Evolutionary conservation across 2,797 vertebrate genomes (phyloP).

Genomic region (Sebastes wilsoni): DNA sequence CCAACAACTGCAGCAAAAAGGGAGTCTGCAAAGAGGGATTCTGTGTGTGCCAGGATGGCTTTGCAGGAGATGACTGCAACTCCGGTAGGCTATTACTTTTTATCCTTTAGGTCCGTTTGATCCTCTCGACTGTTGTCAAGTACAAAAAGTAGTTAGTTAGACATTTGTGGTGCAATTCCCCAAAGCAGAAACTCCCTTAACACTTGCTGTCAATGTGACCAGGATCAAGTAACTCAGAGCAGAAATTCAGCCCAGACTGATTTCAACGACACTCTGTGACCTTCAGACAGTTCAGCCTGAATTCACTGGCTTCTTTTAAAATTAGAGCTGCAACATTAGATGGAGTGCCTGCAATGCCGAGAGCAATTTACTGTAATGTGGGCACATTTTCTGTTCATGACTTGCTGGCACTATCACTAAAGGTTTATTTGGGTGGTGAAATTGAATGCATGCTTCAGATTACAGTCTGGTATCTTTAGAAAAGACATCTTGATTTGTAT

Average conservation of each 20-base stretch:
- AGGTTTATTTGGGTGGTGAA: slow-evolving; percentile 6
- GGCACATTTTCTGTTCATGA: background rate
- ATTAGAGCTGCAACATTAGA: slow-evolving; percentile 9
- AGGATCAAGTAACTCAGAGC: slow-evolving; percentile 11
- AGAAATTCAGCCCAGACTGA: slow-evolving; percentile 32
- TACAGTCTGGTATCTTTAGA: background rate
- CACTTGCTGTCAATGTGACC: slow-evolving; percentile 21
- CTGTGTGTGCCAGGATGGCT: slow-evolving; percentile 93
- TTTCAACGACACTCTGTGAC: slow-evolving; percentile 12
- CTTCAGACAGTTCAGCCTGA: slow-evolving; percentile 4
- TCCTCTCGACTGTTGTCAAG: slow-evolving; percentile 7
- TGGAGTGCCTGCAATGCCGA: background rate
- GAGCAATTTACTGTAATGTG: slow-evolving; percentile 7
- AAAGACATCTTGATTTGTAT: slow-evolving; percentile 3
- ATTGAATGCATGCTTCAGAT: background rate
- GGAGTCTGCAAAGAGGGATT: slow-evolving; percentile 91
- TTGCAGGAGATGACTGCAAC: slow-evolving; percentile 91
- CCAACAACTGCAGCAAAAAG: slow-evolving; percentile 90
- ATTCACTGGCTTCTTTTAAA: slow-evolving; percentile 1
- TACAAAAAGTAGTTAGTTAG: slow-evolving; percentile 26
- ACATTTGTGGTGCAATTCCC: slow-evolving; percentile 18
- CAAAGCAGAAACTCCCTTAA: slow-evolving; percentile 20
- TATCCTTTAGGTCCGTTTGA: slow-evolving; percentile 7
- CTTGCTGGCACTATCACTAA: background rate
- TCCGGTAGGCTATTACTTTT: slow-evolving; percentile 84